Base-by-base conservation (phyloP, 2,113 vertebrate species). In the Bufo gargarizans region DNA sequence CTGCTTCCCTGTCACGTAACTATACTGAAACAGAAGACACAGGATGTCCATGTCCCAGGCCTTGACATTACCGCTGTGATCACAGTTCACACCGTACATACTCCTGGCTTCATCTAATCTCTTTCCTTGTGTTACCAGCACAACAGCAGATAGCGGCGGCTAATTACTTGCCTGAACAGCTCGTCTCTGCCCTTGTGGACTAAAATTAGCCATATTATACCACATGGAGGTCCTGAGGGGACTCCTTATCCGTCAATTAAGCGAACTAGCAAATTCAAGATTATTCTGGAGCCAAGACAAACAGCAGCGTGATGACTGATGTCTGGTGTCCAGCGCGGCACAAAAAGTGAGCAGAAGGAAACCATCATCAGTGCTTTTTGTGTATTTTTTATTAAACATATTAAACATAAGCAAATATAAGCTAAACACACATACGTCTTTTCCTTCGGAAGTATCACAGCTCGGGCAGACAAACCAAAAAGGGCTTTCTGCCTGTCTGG, bases 151-250 rank as follows among this genome's bases (percentile, higher is more conserved):
- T 88, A 82, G 76, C 76, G 13, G 10, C 16, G n/a, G 17, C 43
- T 84, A 63, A 84, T 84, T 53, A 63, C 71, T 50, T 86, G 19
- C 80, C 80, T 13, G 87, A 33, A 19, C 76, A 79, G 56, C 20
- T 45, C 55, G 61, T 61, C 58, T 50, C 58, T 67, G 72, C 43
- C 77, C 77, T 71, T 59, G 20, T 77, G 71, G 79, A 20, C 80
- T 88, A 88, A 83, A 88, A 77, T 88, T 84, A 88, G 87, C 17
- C 56, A 53, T 33, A 43, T 33, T 53, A 59, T 63, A 22, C 6
- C 78, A 82, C 86, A 76, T 65, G 47, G 71, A 84, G 69, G 80
- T 83, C 80, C 47, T 45, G 17, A 83, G 80, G 80, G 80, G 80
- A 45, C 71, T 58, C 20, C 59, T 89, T 78, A 84, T 77, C 81